These are phyloP conservation scores for Arrhopalites spinosus DNA, from an alignment of 2,888 invertebrate genomes.

Conservation along the genomic window DNA sequence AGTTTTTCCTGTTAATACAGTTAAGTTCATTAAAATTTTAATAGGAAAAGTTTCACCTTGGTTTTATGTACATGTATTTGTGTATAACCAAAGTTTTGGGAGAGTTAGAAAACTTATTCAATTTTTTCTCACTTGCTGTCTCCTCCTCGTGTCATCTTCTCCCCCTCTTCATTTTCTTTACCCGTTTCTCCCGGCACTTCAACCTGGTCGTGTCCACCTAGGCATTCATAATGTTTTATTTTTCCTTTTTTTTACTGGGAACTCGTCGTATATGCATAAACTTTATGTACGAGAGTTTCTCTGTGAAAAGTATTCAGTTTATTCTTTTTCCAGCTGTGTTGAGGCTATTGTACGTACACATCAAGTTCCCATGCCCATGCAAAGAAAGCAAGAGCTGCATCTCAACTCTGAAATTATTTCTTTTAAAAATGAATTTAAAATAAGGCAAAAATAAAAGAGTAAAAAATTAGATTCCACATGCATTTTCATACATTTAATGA, in stretches of 20 bases:
- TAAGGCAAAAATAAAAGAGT: too few species aligned
- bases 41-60: constrained; percentile 20
- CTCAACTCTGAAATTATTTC: too few species aligned
- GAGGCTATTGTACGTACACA: background rate
- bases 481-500: too few species aligned
- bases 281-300: too few species aligned
- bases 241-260: background rate
- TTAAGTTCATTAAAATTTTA: constrained; percentile 28
- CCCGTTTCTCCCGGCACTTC: background rate
- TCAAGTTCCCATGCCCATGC: too few species aligned
- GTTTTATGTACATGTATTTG: too few species aligned
- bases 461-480: too few species aligned
- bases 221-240: background rate
- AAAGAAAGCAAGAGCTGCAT: too few species aligned
- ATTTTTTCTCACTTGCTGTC: constrained; percentile 3
- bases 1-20: constrained; percentile 13
- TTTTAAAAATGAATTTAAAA: too few species aligned
- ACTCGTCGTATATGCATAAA: background rate
- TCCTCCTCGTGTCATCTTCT: background rate
- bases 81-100: background rate
- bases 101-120: constrained; percentile 3
- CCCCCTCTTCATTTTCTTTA: background rate
- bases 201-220: background rate
- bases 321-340: background rate
- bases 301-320: background rate